Conservation (phyloP, 2,113 vertebrate species). For the Triplophysa tibetana region DNA sequence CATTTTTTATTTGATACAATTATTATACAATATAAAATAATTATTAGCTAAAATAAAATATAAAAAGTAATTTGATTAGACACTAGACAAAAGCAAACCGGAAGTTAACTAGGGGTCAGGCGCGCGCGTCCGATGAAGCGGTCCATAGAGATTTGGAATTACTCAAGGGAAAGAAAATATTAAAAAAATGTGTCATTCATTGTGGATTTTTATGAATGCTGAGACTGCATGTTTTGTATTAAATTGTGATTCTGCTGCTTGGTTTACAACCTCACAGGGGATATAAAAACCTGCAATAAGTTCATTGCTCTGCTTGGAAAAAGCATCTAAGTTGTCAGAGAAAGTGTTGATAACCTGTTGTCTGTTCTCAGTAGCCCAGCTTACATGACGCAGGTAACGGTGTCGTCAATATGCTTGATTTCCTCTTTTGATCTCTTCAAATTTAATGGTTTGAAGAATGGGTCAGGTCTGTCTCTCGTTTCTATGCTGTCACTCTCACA, state of each 20-base stretch:
- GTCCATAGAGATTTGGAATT: no score
- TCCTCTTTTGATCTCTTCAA: neutral
- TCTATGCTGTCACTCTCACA: neutral
- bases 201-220: neutral
- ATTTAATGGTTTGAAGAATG: neutral
- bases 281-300: neutral
- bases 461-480: neutral
- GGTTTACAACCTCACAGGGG: neutral
- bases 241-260: neutral
- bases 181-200: no score
- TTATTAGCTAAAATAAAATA: no score
- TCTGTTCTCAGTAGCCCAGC: neutral
- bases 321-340: neutral
- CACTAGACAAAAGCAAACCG: no score
- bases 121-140: no score
- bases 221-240: neutral
- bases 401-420: neutral
- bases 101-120: no score
- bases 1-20: no score
- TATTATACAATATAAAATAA: no score
- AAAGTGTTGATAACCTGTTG: neutral
- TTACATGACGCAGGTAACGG: neutral
- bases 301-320: slow-evolving; percentile 1
- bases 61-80: no score
- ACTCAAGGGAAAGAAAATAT: no score